Evolutionary conservation across 2,797 vertebrate species (phyloP).

Genomic region (Cuniculus paca): DNA sequence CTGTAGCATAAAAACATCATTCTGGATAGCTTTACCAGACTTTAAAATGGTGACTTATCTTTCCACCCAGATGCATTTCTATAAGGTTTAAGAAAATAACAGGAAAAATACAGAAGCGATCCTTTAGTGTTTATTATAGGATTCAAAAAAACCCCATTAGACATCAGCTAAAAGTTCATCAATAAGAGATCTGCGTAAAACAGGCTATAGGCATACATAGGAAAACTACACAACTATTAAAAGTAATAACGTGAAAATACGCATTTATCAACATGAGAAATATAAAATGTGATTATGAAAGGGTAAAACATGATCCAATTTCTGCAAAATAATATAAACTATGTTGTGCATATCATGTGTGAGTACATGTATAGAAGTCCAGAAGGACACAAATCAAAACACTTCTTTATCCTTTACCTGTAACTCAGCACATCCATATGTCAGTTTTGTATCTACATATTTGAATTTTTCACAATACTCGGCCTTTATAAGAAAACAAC

Average conservation of each 20-base stretch:
- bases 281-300: neutral
- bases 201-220: neutral
- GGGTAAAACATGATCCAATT: neutral
- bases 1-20: neutral
- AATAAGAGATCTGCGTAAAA: constrained; percentile 2
- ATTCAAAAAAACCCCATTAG: neutral
- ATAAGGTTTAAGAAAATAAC: constrained; percentile 9
- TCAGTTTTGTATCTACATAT: neutral
- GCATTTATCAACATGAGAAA: neutral
- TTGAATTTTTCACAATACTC: neutral
- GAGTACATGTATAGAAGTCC: neutral
- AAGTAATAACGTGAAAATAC: neutral
- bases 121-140: neutral
- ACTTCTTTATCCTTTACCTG: neutral
- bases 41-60: neutral
- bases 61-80: neutral
- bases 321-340: constrained; percentile 1
- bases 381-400: neutral
- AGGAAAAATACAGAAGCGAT: neutral
- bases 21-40: neutral
- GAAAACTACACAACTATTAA: constrained; percentile 36
- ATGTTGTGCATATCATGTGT: neutral
- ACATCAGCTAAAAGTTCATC: neutral
- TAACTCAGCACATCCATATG: neutral
- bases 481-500: neutral